phyloP scores from a whole-genome alignment of 2,888 invertebrate species.

The Neoascia interrupta region DNA sequence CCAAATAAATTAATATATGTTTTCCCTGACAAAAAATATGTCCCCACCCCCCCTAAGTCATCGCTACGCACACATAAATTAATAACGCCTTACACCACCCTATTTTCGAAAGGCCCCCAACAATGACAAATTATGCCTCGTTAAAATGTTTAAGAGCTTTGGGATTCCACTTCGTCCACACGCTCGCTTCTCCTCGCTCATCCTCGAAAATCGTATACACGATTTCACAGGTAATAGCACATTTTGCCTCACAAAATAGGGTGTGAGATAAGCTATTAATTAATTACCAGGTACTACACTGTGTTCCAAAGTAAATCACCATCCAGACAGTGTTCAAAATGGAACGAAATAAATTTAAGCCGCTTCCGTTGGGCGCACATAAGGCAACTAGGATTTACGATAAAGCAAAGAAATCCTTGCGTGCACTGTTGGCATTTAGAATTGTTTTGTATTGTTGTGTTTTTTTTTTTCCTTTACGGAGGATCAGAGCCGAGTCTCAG shows the following conservation, averaged over 20 bases:
- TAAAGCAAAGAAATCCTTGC: slow-evolving; percentile 54
- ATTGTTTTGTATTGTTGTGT: slow-evolving; percentile 6
- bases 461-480: not conserved
- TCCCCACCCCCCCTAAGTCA: no score
- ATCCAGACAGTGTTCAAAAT: slow-evolving; percentile 26
- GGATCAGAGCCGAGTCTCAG: slow-evolving; percentile 58
- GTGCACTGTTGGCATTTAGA: slow-evolving; percentile 58
- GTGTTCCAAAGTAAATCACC: slow-evolving; percentile 63
- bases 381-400: slow-evolving; percentile 47
- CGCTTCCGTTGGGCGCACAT: slow-evolving; percentile 19
- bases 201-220: not conserved
- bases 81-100: not conserved
- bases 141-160: slow-evolving; percentile 63
- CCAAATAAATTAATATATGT: no score
- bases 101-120: not conserved
- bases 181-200: slow-evolving; percentile 17
- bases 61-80: slow-evolving; percentile 2
- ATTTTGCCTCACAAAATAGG: not conserved
- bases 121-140: slow-evolving; percentile 60
- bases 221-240: slow-evolving; percentile 7
- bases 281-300: slow-evolving; percentile 65
- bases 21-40: no score
- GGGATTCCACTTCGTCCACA: slow-evolving; percentile 48
- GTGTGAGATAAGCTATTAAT: slow-evolving; percentile 65
- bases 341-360: slow-evolving; percentile 58